These are phyloP conservation scores for Trachelus iudaicus DNA, from an alignment of 2,888 invertebrate species.

Conservation along the genomic window DNA sequence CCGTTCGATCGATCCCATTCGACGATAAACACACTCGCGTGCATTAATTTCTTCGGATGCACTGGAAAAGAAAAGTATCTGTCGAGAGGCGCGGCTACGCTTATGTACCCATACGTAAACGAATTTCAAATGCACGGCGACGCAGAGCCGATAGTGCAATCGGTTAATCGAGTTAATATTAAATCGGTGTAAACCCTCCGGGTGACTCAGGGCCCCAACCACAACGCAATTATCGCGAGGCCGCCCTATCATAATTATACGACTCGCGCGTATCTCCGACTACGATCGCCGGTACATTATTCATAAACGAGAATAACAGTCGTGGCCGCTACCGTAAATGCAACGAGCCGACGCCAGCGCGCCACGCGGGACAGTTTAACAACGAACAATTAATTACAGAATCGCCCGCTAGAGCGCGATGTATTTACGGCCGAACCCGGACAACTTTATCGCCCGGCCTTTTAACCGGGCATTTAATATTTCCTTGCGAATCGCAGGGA, in stretches of 20 bases:
- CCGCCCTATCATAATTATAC: slow-evolving; percentile 33
- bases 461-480: too few species aligned
- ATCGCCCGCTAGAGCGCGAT: too few species aligned
- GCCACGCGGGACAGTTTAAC: slow-evolving; percentile 1
- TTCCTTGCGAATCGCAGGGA: too few species aligned
- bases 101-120: not conserved
- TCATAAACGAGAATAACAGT: slow-evolving; percentile 52
- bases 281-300: slow-evolving; percentile 57
- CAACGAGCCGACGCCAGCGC: not conserved
- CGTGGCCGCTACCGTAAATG: not conserved
- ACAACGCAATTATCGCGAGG: slow-evolving; percentile 42
- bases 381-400: not conserved
- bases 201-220: not conserved
- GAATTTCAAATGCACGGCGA: not conserved
- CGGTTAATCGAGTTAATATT: slow-evolving; percentile 27
- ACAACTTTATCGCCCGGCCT: too few species aligned
- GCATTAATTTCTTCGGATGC: slow-evolving; percentile 7
- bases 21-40: slow-evolving; percentile 1
- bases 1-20: slow-evolving; percentile 41
- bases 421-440: too few species aligned
- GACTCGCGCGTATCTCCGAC: slow-evolving; percentile 42
- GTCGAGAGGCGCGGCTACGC: not conserved
- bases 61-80: not conserved
- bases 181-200: slow-evolving; percentile 21
- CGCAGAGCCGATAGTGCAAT: not conserved